phyloP scores from a whole-genome alignment of 2,888 invertebrate genomes.

The Hydraecia micacea region DNA sequence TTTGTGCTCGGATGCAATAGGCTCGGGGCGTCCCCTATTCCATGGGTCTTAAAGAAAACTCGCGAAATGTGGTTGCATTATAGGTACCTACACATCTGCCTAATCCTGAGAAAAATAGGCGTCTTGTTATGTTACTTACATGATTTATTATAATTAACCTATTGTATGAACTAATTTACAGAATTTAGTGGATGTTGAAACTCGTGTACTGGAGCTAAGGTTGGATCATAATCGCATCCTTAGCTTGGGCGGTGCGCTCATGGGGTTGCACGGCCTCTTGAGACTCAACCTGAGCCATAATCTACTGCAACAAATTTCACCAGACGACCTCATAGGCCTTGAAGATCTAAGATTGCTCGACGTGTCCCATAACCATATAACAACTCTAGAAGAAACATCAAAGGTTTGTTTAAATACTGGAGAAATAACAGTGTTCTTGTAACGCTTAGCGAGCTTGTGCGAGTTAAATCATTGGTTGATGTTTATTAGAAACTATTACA shows the following conservation, averaged over 20 bases:
- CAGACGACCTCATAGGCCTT: constrained; percentile 94
- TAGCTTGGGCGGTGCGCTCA: constrained; percentile 93
- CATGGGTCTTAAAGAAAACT: background rate
- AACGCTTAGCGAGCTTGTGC: constrained; percentile 67
- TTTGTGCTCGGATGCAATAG: background rate
- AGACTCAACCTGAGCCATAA: constrained; percentile 94
- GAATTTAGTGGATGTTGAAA: constrained; percentile 94
- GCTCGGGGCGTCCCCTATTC: background rate
- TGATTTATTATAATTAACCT: background rate
- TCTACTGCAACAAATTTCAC: constrained; percentile 92
- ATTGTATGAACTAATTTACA: constrained; percentile 74
- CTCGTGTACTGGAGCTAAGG: constrained; percentile 93
- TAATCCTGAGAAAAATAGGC: background rate
- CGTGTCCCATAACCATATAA: constrained; percentile 94
- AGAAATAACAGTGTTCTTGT: constrained; percentile 53
- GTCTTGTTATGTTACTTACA: background rate
- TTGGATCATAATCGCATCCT: constrained; percentile 94
- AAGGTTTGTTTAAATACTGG: constrained; percentile 90
- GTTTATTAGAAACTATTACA: constrained; percentile 10
- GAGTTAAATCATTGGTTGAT: constrained; percentile 42
- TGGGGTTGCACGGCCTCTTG: constrained; percentile 93
- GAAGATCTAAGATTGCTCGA: constrained; percentile 94
- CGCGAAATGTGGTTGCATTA: no score
- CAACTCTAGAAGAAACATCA: constrained; percentile 95
- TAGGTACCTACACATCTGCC: background rate